Evolutionary conservation across 2,113 vertebrate species (phyloP).

Genomic region (Maccullochella peelii): DNA sequence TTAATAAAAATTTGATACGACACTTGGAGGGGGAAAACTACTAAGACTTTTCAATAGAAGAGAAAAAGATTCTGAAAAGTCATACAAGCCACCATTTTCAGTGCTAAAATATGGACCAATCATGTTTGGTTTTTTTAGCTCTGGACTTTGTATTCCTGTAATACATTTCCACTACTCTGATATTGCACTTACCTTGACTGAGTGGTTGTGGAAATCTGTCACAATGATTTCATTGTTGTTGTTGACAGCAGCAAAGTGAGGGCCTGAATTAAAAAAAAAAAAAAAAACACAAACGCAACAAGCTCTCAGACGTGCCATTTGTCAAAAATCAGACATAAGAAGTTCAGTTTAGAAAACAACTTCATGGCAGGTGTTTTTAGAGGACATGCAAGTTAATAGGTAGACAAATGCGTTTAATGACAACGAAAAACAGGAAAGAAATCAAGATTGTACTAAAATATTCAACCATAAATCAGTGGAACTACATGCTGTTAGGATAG

Average conservation of each 20-base stretch:
- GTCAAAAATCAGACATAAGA: neutral
- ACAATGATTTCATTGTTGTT: conserved; percentile 98
- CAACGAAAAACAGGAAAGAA: neutral
- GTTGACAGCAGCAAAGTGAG: conserved; percentile 95
- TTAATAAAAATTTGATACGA: neutral
- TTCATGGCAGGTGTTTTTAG: neutral
- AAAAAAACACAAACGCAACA: conserved; percentile 22
- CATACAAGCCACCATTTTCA: neutral
- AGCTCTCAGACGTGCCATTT: neutral
- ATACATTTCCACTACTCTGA: neutral
- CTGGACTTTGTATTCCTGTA: neutral
- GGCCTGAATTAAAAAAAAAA: conserved; percentile 84
- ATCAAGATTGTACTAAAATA: neutral
- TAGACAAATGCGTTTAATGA: conserved; percentile 1
- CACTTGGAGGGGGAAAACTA: neutral
- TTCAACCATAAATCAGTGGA: neutral
- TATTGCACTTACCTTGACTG: conserved; percentile 90
- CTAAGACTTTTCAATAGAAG: neutral
- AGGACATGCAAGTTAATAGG: conserved; percentile 18
- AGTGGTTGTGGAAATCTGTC: conserved; percentile 99
- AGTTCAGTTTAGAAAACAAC: neutral
- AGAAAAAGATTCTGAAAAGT: neutral
- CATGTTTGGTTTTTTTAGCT: neutral
- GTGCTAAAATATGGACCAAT: neutral
- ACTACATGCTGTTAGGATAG: neutral